phyloP scores from a whole-genome alignment of 2,113 vertebrate species.

The Rousettus leschenaultii region DNA sequence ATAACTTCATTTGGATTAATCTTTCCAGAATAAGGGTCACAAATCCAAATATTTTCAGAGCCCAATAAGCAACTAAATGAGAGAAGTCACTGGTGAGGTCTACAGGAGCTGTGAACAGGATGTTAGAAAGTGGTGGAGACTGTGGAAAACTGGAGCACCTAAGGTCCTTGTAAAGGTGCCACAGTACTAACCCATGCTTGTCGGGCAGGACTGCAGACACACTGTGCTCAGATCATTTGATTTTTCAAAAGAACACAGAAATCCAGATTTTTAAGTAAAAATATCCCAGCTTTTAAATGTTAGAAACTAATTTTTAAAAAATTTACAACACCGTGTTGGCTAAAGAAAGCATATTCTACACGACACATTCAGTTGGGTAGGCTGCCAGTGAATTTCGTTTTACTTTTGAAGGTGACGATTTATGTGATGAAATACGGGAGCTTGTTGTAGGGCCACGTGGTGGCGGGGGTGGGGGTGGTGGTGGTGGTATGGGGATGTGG shows the following conservation, averaged over 20 bases:
- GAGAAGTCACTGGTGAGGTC: neutral
- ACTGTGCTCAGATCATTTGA: neutral
- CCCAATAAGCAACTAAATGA: neutral
- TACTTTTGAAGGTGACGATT: neutral
- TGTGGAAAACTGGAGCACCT: neutral
- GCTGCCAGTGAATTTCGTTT: neutral
- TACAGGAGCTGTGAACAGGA: neutral
- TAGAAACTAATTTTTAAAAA: neutral
- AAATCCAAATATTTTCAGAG: neutral
- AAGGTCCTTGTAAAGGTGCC: neutral
- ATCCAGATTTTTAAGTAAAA: conserved; percentile 5
- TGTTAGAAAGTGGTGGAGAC: neutral
- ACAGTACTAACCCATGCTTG: neutral
- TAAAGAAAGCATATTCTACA: neutral
- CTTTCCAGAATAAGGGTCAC: neutral
- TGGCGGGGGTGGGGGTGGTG: no score
- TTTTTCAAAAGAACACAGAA: conserved; percentile 3
- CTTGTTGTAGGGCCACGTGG: neutral
- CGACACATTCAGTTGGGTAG: neutral
- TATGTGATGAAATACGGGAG: neutral
- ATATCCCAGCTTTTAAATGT: neutral
- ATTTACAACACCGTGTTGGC: neutral
- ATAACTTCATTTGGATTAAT: neutral
- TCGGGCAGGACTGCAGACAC: neutral
- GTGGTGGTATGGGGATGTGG: neutral